Evolutionary conservation across 1,140 invertebrate species (phyloP).

Genomic region (Formica selysi): DNA sequence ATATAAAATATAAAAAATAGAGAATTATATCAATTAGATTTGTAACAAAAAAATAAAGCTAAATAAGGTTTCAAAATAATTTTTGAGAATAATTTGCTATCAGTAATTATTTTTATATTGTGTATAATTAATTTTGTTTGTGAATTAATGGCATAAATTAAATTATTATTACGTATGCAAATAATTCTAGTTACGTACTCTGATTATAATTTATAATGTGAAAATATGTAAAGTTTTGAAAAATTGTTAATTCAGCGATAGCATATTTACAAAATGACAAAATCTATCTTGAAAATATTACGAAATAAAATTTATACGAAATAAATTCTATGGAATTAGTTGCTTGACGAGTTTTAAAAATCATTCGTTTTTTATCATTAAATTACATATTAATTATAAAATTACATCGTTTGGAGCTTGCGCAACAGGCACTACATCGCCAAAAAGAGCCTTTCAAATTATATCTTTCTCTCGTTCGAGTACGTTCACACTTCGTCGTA

Average conservation of each 20-base stretch:
- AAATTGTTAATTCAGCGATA: neutral
- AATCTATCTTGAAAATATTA: conserved; percentile 4
- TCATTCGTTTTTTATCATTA: conserved; percentile 2
- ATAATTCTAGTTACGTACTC: conserved; percentile 15
- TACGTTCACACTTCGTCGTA: conserved; percentile 49
- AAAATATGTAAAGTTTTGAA: neutral
- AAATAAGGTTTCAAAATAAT: conserved; percentile 20
- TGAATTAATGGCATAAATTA: neutral
- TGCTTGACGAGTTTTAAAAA: neutral
- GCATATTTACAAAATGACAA: neutral
- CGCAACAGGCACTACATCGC: conserved; percentile 38
- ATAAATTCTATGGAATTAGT: conserved; percentile 18
- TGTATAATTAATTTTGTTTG: neutral
- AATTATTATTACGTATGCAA: conserved; percentile 3
- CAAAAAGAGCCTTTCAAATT: conserved; percentile 39
- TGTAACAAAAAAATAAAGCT: conserved; percentile 10
- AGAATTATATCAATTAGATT: conserved; percentile 34
- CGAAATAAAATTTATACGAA: too few relatives aligned
- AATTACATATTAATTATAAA: conserved; percentile 47
- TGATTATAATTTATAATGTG: conserved; percentile 22
- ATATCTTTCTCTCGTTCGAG: conserved; percentile 48
- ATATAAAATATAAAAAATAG: conserved; percentile 14
- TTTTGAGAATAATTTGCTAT: conserved; percentile 27
- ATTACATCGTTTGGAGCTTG: conserved; percentile 34
- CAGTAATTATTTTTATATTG: conserved; percentile 7